Evolutionary conservation across 2,888 invertebrate species (phyloP).

Genomic region (Lucinisca nassula): DNA sequence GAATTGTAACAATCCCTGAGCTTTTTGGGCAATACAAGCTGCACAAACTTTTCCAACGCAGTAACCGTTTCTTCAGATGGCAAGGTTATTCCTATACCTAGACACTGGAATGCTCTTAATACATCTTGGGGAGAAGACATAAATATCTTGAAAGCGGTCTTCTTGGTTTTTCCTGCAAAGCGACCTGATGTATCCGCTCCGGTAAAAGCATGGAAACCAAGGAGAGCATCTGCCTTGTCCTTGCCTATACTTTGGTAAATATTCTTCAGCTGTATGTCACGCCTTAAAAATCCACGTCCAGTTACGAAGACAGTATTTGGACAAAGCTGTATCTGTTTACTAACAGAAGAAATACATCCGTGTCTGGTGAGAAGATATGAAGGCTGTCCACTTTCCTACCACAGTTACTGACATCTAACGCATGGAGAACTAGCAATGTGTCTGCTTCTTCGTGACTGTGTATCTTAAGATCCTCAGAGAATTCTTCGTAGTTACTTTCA

Average conservation of each 20-base stretch:
- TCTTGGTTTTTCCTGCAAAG: not conserved
- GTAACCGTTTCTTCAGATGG: not conserved
- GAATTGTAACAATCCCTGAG: not conserved
- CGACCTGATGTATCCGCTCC: not conserved
- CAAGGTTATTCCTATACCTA: not conserved
- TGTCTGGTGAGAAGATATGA: not conserved
- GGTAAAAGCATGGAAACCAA: not conserved
- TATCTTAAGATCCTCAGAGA: not conserved
- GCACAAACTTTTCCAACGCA: not conserved
- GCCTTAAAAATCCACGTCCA: not conserved
- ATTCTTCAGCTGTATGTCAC: not conserved
- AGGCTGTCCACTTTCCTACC: not conserved
- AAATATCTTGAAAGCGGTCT: not conserved
- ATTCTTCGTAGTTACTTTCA: not conserved
- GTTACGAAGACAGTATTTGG: slow-evolving; percentile 4
- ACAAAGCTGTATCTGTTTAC: not conserved
- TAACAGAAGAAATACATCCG: not conserved
- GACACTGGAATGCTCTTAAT: not conserved
- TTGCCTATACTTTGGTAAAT: not conserved
- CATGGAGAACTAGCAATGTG: not conserved
- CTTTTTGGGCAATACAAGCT: not conserved
- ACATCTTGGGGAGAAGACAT: not conserved
- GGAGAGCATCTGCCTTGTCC: not conserved
- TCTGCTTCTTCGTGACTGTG: not conserved
- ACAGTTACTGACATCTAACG: not conserved